phyloP scores from a whole-genome alignment of 1,140 invertebrate species.

The Drosophila truncata region DNA sequence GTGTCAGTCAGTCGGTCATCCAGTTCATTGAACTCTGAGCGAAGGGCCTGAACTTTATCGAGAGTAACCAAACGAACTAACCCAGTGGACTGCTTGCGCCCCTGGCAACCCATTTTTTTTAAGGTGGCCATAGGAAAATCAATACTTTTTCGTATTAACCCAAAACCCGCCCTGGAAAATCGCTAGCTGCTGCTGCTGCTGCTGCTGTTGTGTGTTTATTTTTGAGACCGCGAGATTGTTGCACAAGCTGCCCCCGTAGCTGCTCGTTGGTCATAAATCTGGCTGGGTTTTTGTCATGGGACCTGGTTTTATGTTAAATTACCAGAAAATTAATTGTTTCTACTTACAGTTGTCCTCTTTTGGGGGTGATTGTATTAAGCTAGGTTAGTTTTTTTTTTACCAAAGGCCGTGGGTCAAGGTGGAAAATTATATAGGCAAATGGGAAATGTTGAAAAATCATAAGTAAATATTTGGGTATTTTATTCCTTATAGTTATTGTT shows the following conservation, averaged over 20 bases:
- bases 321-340: slow-evolving; percentile 45
- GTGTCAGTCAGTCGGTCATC: slow-evolving; percentile 6
- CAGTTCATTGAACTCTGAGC: slow-evolving; percentile 65
- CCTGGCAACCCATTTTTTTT: slow-evolving; percentile 24
- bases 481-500: neutral
- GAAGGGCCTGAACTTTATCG: slow-evolving; percentile 31
- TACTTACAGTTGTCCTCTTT: slow-evolving; percentile 11
- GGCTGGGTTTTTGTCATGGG: slow-evolving; percentile 22
- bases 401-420: neutral
- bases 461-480: neutral
- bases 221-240: slow-evolving; percentile 32
- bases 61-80: slow-evolving; percentile 61
- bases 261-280: slow-evolving; percentile 17
- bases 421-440: neutral
- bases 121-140: slow-evolving; percentile 38
- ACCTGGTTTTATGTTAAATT: slow-evolving; percentile 36
- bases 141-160: slow-evolving; percentile 31
- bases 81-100: slow-evolving; percentile 40
- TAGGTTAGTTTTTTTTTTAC: slow-evolving; percentile 18
- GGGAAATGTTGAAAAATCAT: neutral
- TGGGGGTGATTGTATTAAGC: neutral
- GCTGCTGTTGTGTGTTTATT: slow-evolving; percentile 17
- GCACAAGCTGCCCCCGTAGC: slow-evolving; percentile 7
- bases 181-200: neutral
- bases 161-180: slow-evolving; percentile 18